phyloP scores from a whole-genome alignment of 2,113 vertebrate species.

The Meriones unguiculatus region DNA sequence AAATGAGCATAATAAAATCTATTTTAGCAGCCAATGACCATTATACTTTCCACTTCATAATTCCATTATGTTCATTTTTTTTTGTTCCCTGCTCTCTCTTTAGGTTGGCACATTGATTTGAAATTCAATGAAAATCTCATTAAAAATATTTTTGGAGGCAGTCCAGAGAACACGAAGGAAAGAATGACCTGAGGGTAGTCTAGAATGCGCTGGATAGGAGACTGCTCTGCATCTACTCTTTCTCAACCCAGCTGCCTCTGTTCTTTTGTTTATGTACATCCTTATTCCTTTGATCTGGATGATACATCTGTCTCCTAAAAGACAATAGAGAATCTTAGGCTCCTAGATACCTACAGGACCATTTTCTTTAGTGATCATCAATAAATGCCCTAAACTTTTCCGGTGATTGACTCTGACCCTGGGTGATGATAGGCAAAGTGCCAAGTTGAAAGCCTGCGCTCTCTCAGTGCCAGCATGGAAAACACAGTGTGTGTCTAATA shows the following conservation, averaged over 20 bases:
- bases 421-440: background rate
- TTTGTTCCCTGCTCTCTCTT: conserved; percentile 44
- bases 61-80: conserved; percentile 29
- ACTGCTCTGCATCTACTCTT: background rate
- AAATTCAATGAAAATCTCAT: conserved; percentile 75
- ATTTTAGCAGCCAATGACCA: conserved; percentile 34
- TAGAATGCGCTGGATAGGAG: background rate
- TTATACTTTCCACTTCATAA: conserved; percentile 18
- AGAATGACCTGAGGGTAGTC: conserved; percentile 36
- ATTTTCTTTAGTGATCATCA: background rate
- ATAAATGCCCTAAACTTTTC: background rate
- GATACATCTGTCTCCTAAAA: conserved; percentile 30
- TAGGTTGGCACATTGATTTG: conserved; percentile 68
- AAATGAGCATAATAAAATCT: background rate
- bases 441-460: background rate
- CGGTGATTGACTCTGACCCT: background rate
- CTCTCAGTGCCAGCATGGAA: background rate
- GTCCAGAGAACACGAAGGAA: background rate
- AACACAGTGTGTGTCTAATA: conserved; percentile 29
- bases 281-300: background rate
- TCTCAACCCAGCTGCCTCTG: background rate
- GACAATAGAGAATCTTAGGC: background rate
- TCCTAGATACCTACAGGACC: background rate
- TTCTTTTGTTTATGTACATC: background rate
- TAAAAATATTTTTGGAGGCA: conserved; percentile 68